Conservation (phyloP, 1,140 invertebrate genomes). For the Cotesia glomerata region DNA sequence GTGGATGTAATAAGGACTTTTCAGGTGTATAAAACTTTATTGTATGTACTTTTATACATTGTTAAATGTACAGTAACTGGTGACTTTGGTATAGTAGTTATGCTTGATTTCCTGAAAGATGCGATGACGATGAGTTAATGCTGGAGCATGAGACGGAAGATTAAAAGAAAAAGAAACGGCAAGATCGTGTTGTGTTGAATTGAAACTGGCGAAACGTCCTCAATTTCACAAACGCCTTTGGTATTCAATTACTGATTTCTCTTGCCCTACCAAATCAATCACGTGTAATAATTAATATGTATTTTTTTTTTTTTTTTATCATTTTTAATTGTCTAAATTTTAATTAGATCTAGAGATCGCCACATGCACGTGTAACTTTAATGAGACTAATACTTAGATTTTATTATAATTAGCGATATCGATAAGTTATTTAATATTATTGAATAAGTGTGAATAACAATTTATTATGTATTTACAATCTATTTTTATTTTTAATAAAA, state of each 20-base stretch:
- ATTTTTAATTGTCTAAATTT: background rate
- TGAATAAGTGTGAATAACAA: background rate
- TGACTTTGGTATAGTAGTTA: no score
- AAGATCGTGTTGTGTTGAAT: background rate
- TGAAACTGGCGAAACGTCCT: constrained; percentile 17
- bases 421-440: background rate
- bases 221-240: constrained; percentile 28
- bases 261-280: constrained; percentile 12
- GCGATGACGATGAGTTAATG: background rate
- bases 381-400: background rate
- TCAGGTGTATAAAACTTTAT: no score
- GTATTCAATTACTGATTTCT: constrained; percentile 27
- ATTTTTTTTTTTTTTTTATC: background rate
- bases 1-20: no score
- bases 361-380: background rate
- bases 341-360: background rate
- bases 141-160: constrained; percentile 1
- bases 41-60: no score
- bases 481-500: no score
- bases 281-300: background rate
- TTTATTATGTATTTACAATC: background rate
- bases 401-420: background rate
- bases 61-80: no score
- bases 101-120: no score
- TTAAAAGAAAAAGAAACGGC: background rate